Evolutionary conservation across 2,113 vertebrate species (phyloP).

Genomic region (Ploceus nigricollis): DNA sequence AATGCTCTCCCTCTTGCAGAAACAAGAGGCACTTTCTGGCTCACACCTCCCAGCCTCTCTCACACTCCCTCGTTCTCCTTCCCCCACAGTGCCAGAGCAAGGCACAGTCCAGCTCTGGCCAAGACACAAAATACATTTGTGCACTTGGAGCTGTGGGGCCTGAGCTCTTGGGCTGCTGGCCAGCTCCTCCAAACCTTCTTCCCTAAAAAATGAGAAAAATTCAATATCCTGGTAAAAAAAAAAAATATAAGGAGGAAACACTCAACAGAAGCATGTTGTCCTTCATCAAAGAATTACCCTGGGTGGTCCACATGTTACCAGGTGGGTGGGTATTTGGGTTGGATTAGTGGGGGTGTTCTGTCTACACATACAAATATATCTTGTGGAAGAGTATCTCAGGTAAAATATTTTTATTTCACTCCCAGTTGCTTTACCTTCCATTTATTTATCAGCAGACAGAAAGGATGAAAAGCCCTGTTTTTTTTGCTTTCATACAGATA

Average conservation of each 20-base stretch:
- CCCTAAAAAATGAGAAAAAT: background rate
- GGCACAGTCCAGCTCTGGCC: background rate
- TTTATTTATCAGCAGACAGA: background rate
- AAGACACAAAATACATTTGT: background rate
- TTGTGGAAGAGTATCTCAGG: background rate
- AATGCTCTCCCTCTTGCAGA: background rate
- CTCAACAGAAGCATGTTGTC: background rate
- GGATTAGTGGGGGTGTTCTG: background rate
- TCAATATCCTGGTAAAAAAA: background rate
- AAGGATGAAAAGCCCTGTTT: background rate
- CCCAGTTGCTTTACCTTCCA: background rate
- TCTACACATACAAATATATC: background rate
- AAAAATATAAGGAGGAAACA: background rate
- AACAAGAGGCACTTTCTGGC: background rate
- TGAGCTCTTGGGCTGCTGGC: background rate
- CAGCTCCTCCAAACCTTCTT: background rate
- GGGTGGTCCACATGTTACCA: constrained; percentile 45
- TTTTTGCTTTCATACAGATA: background rate
- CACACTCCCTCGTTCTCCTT: background rate
- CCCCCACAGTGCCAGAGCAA: background rate
- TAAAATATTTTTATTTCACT: background rate
- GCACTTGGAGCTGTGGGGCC: background rate
- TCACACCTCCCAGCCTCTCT: background rate
- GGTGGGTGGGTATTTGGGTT: background rate
- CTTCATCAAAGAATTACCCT: background rate